phyloP scores from a whole-genome alignment of 2,113 vertebrate genomes.

The Chionis minor region DNA sequence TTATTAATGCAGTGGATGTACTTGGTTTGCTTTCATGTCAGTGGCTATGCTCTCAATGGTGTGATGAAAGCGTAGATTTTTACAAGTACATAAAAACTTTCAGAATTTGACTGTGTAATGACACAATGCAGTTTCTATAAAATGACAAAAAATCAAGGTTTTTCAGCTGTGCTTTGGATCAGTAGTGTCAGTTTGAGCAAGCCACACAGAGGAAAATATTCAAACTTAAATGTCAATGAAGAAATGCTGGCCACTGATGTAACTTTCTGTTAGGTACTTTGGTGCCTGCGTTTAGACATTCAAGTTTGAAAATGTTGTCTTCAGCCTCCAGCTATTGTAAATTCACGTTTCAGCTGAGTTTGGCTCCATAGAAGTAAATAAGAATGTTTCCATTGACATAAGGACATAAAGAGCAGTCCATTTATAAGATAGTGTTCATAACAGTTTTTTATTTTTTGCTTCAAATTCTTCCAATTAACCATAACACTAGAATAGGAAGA shows the following conservation, averaged over 20 bases:
- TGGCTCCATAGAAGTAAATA: background rate
- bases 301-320: slow-evolving; percentile 46
- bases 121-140: background rate
- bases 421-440: background rate
- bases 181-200: background rate
- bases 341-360: background rate
- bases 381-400: background rate
- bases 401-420: background rate
- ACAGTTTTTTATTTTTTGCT: background rate
- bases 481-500: background rate
- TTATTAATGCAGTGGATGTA: background rate
- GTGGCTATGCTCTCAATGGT: background rate
- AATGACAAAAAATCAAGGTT: background rate
- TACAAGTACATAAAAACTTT: background rate
- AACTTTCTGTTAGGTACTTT: background rate
- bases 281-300: background rate
- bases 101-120: background rate
- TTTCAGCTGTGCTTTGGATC: background rate
- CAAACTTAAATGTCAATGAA: background rate
- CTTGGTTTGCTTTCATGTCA: background rate
- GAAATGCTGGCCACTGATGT: background rate
- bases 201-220: background rate
- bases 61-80: background rate
- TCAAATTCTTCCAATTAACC: background rate
- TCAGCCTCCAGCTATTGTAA: slow-evolving; percentile 29